Evolutionary conservation across 2,888 invertebrate species (phyloP), one percentile per base, ranked within the genome.

Genomic region (Cryptops parisi): DNA sequence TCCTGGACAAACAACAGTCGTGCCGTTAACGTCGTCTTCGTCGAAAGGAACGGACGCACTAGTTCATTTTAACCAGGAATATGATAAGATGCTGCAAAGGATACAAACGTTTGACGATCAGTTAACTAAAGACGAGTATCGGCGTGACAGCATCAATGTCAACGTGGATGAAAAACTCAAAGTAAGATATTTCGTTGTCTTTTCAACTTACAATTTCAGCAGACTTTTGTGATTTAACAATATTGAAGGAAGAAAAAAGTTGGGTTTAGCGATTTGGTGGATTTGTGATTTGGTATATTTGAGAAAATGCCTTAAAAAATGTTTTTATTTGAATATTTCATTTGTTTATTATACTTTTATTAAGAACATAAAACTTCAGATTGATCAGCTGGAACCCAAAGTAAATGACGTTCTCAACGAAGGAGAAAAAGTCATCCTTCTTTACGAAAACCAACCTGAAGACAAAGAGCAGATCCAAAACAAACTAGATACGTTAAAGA

Each of bases 401-500:
- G 41, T 57, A 45, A 38, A 54, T 22, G 39, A 55, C 2, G 40
- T 58, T 5, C n/a, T 40, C 24, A 52, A n/a, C 17, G 56, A 52
- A 24, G 55, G 55, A 47, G 41, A 55, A 17, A 33, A 45, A 45
- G 22, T 54, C 17, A 22, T 40, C 5, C 23, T 49, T 40, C 22
- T 49, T 24, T 23, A 40, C 4, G 9, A 15, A 38, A n/a, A 52
- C 22, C 41, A 55, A 21, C 33, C 33, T 9, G n/a, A 22, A 15
- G 27, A 44, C 23, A 25, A 27, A 2, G 44, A 25, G 19, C 52
- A 54, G 17, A 22, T 58, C 17, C 54, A 41, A 24, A 45, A 56
- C n/a, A 55, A 58, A 47, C 45, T 59, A 44, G 54, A 54, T 23
- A 45, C 52, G 17, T 22, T 59, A 9, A 50, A 54, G 24, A 53